Base-by-base conservation (phyloP, 2,113 vertebrate genomes). In the Psilopsiagon aymara region DNA sequence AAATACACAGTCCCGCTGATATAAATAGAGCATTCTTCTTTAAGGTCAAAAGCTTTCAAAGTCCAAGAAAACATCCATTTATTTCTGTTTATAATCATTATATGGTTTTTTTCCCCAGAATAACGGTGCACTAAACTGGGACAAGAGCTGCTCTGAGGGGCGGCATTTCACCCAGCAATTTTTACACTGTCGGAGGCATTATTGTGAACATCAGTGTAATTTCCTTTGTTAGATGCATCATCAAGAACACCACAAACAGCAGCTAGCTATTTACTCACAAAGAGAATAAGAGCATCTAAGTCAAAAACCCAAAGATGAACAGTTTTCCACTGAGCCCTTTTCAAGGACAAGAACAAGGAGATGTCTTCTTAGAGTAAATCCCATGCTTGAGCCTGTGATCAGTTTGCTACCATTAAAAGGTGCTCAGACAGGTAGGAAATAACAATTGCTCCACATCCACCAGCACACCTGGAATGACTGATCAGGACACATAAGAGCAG, bases 11-110 rank as follows among this genome's bases (percentile, higher is more conserved):
- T 12, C 33, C 27, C 81, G 51, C 43, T 88, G 89, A 76, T 97
- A 96, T 85, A 95, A 97, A 95, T 95, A 94, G 89, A 93, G 23
- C 89, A 53, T 91, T 97, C 91, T 91, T 92, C 84, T 39, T 47
- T 31, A 70, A 92, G 83, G 95, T 89, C 92, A 97, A 29, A 90
- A 93, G 47, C 55, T 86, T 82, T 52, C 71, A 17, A 44, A 55
- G 15, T 82, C 64, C 89, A 92, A 79, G 43, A 95, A 96, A 92
- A 88, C 87, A 92, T 39, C 44, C 10, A 59, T 69, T 66, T 66
- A 60, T 84, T 94, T 82, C 53, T 86, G 52, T 91, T 87, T 87
- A 27, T 82, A 44, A 68, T 86, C 46, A 39, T 43, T 63, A 17
- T 52, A 37, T 21, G 17, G 7, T 84, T 94, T 84, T 88, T 81